phyloP scores from a whole-genome alignment of 1,140 invertebrate genomes.

The Hylaeus anthracinus region DNA sequence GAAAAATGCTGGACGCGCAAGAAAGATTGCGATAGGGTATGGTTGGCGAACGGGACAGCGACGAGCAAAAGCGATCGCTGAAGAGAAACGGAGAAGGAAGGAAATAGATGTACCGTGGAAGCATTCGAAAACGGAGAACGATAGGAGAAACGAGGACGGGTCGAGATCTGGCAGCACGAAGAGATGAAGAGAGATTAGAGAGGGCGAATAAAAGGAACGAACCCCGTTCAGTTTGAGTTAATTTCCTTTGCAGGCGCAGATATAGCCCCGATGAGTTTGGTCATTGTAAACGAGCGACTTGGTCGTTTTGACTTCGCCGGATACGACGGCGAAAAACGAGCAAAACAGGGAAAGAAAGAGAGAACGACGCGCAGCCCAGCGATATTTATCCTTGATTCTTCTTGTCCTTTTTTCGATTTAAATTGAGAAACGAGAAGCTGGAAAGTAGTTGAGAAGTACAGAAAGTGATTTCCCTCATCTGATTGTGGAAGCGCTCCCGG shows the following conservation, averaged over 20 bases:
- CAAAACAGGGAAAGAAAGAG: not conserved
- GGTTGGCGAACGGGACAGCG: conserved; percentile 6
- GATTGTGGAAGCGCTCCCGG: not conserved
- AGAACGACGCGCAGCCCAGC: too few relatives aligned
- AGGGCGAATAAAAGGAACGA: conserved; percentile 50
- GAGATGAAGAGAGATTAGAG: conserved; percentile 47
- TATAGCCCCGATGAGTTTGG: not conserved
- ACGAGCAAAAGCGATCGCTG: conserved; percentile 14
- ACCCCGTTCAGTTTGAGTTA: conserved; percentile 58
- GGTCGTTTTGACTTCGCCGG: not conserved
- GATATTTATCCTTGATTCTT: not conserved
- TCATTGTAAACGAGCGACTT: not conserved
- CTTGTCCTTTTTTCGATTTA: not conserved
- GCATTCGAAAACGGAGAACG: conserved; percentile 10
- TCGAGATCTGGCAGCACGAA: conserved; percentile 12
- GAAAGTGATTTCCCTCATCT: not conserved
- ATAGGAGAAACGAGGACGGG: conserved; percentile 30
- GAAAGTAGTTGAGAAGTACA: not conserved
- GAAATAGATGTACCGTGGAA: conserved; percentile 13
- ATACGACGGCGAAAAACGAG: not conserved
- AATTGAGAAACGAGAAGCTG: conserved; percentile 3
- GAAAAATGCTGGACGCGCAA: conserved; percentile 71
- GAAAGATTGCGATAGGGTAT: conserved; percentile 63
- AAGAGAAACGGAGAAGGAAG: not conserved
- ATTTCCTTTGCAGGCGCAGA: conserved; percentile 52